A percentile compares a stretch with the other conserved stretches of the same genome.
Conservation (phyloP, 2,113 vertebrate genomes). For the Platysternon megacephalum region DNA sequence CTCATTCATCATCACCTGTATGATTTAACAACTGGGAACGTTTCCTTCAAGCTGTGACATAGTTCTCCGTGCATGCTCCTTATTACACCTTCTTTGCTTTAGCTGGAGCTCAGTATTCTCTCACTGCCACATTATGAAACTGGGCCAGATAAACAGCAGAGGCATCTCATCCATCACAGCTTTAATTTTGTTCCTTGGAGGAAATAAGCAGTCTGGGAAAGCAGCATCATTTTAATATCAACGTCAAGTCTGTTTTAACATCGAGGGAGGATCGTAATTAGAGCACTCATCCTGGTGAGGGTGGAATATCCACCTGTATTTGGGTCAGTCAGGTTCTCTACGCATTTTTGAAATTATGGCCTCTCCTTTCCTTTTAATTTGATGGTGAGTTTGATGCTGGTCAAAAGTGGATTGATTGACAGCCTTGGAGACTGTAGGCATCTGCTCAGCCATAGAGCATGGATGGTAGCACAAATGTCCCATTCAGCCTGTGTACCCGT, state of each 20-base stretch:
- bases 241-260: neutral
- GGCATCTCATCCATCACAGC: conserved; percentile 66
- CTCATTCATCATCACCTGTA: neutral
- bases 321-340: neutral
- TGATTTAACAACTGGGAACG: conserved; percentile 25
- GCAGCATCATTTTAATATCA: neutral
- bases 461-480: neutral
- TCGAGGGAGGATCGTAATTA: neutral
- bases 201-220: neutral
- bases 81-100: conserved; percentile 25
- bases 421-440: neutral
- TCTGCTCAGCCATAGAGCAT: neutral
- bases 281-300: neutral
- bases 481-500: neutral
- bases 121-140: conserved; percentile 28
- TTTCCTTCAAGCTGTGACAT: conserved; percentile 6
- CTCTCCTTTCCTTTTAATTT: neutral
- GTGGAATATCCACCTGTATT: neutral
- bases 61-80: conserved; percentile 46
- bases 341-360: neutral
- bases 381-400: neutral
- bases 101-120: conserved; percentile 9
- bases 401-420: neutral
- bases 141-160: conserved; percentile 46
- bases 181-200: conserved; percentile 62